A percentile compares a stretch with the other conserved stretches of the same genome.
Conservation (phyloP, 2,888 invertebrate species). For the Oasisia sp. region DNA sequence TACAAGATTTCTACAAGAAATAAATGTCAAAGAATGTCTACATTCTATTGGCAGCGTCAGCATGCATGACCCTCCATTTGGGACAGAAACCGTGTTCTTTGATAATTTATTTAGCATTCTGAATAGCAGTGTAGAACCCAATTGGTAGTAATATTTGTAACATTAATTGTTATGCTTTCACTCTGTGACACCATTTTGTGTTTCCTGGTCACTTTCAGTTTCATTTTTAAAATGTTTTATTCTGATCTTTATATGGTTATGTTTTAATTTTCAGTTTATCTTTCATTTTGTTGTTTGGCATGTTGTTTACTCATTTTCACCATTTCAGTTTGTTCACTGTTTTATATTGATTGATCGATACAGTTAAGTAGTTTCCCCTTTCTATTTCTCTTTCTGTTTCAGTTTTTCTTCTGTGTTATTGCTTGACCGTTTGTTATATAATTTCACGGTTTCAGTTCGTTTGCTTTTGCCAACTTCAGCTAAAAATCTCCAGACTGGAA, state of each 20-base stretch:
- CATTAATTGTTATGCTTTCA: neutral
- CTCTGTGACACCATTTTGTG: conserved; percentile 17
- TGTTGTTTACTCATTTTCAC: neutral
- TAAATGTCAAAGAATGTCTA: neutral
- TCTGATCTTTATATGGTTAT: neutral
- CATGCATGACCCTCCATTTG: no score
- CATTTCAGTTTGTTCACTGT: neutral
- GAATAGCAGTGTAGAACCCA: neutral
- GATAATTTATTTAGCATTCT: neutral
- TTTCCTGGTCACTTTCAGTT: neutral
- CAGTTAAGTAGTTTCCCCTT: neutral
- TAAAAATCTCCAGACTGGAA: neutral
- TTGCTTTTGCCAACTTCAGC: neutral
- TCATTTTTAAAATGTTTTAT: neutral
- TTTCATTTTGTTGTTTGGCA: neutral
- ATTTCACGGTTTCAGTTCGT: neutral
- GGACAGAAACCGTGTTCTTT: neutral
- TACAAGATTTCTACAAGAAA: neutral
- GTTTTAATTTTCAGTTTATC: neutral
- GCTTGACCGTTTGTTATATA: neutral
- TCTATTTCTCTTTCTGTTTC: no score
- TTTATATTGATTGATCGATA: neutral
- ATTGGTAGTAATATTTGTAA: neutral
- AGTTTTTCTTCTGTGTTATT: neutral
- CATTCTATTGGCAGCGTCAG: no score